Evolutionary conservation across 1,140 invertebrate species (phyloP), one percentile per base, ranked within the genome.

Genomic region (Archivesica marissinica): DNA sequence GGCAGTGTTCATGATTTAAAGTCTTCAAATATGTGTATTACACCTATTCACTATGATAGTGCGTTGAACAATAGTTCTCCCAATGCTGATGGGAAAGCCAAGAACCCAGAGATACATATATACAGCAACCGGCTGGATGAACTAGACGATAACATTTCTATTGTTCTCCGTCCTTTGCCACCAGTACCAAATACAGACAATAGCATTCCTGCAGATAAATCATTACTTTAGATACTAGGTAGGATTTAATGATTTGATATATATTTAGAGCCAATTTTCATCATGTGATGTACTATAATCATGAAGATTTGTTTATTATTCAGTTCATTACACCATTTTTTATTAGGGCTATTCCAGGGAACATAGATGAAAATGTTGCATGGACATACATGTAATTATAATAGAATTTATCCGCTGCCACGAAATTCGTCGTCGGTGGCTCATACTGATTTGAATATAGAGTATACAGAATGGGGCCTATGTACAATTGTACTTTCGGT

Each of bases 101-200:
- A 70, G 44, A 68, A 56, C n/a, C 33, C 50, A 25, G 79, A 81
- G 35, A 72, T 81, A 25, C 79, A 81, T 41, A 81, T 81, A 23
- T 81, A 81, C 35, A 56, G 44, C 17, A 81, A 81, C 47, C 28
- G 38, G 28, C 64, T 72, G 23, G 79, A 81, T 35, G 64, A 39
- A 39, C 30, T 80, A 33, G 77, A 80, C 59, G 38, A 25, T 30
- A 77, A 44, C 35, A 35, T 30, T 25, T 64, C 59, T 64, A 30
- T 64, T 7, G 59, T 30, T 1, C 38, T 66, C 66, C 41, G 79
- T 15, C 79, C 79, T 3, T 56, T 81, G 38, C 79, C 79, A 39
- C 64, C 79, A 35, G 38, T 81, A 28, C 79, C 79, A 20, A 56
- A 52, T 17, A 41, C 41, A 44, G 74, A 76, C 30, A 50, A 59